Evolutionary conservation across 2,888 invertebrate genomes (phyloP), one percentile per base, ranked within the genome.

Genomic region (Thalpophila matura): DNA sequence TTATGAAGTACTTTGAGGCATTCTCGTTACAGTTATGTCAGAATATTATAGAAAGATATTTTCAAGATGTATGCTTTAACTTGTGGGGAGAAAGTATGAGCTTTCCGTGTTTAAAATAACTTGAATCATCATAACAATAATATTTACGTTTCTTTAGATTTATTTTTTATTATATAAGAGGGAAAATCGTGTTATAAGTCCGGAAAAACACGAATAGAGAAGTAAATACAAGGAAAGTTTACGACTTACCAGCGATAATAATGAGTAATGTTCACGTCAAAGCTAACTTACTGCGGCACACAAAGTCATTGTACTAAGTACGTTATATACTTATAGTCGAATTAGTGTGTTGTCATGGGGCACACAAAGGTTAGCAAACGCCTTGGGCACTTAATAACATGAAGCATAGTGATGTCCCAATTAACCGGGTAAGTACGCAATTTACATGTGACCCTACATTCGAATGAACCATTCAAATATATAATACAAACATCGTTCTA

Each of bases 311-410:
- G 31, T 59, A 60, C 58, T 54, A 70, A 64, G 60, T 53, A 62
- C 18, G 26, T 59, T 56, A 38, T 61, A 59, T 68, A 74, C 59
- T 71, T 45, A 61, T 37, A 61, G 47, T 62, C 33, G 40, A 67
- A 72, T 54, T 73, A 73, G 64, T 37, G 47, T 59, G 73, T 56
- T 61, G 59, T 68, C 53, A 70, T 49, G 74, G 67, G 69, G 69
- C 65, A 63, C 65, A 78, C 72, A 55, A 74, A 76, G 80, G 83
- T 56, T 77, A 62, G 65, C 76, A 69, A 67, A 74, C 74, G 73
- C 76, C 67, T 68, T 55, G 62, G 74, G 79, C 82, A 74, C 80
- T 82, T 85, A 80, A 84, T 83, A 82, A 82, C 69, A 66, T 68
- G 70, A 72, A 56, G 35, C 58, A 61, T 58, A 70, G 77, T 61